Evolutionary conservation across 2,888 invertebrate species (phyloP).

Genomic region (Drosophila cognata): DNA sequence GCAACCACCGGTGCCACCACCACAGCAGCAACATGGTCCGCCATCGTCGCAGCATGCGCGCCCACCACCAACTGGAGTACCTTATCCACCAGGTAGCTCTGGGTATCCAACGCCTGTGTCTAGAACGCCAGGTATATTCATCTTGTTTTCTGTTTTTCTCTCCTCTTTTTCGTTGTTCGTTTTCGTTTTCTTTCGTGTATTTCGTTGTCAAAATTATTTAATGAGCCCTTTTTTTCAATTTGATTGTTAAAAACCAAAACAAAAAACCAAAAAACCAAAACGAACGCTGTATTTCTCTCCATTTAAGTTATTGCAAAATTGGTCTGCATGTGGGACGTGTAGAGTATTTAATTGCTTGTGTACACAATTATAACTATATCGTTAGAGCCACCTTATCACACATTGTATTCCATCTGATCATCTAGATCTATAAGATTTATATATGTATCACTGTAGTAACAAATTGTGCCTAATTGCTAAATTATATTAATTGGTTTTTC

Average conservation of each 20-base stretch:
- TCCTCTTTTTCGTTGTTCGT: constrained; percentile 25
- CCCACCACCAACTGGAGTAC: constrained; percentile 74
- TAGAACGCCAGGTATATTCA: constrained; percentile 85
- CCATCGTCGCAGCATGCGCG: constrained; percentile 69
- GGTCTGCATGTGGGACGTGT: constrained; percentile 45
- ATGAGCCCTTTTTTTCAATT: constrained; percentile 19
- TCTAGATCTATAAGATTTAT: not conserved
- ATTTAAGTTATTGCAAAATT: constrained; percentile 19
- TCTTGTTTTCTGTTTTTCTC: constrained; percentile 57
- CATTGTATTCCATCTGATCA: not conserved
- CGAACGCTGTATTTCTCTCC: constrained; percentile 4
- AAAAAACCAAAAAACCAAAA: not conserved
- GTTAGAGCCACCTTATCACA: constrained; percentile 1
- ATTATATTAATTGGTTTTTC: not conserved
- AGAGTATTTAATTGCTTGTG: constrained; percentile 20
- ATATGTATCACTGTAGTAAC: not conserved
- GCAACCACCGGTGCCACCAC: constrained; percentile 61
- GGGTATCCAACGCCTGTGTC: constrained; percentile 84
- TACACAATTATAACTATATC: not conserved
- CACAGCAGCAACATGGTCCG: constrained; percentile 72
- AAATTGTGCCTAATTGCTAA: not conserved
- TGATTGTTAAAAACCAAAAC: constrained; percentile 6
- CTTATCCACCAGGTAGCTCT: constrained; percentile 85
- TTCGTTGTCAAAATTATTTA: constrained; percentile 37
- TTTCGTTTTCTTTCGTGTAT: constrained; percentile 17